phyloP scores from a whole-genome alignment of 2,113 vertebrate genomes.

The Corydoras sp. region DNA sequence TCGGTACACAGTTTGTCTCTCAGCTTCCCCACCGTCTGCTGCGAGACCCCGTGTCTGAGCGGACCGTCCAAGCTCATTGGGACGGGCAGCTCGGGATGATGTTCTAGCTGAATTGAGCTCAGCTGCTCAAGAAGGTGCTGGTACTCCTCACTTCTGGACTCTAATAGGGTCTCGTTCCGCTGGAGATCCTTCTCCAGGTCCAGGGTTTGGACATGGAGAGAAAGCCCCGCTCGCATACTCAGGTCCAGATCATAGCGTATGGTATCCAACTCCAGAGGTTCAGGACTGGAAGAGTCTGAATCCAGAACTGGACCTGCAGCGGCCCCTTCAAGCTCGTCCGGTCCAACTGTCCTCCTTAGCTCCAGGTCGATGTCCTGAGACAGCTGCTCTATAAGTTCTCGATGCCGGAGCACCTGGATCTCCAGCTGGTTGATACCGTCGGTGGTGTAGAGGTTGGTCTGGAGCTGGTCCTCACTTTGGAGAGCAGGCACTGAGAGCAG shows the following conservation, averaged over 20 bases:
- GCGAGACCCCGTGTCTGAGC: slow-evolving; percentile 47
- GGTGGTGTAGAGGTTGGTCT: slow-evolving; percentile 63
- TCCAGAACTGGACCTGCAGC: slow-evolving; percentile 36
- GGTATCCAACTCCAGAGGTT: slow-evolving; percentile 62
- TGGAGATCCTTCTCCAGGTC: slow-evolving; percentile 82
- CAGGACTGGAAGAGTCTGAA: slow-evolving; percentile 33
- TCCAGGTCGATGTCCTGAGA: slow-evolving; percentile 81
- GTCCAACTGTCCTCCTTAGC: slow-evolving; percentile 47
- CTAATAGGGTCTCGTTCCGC: slow-evolving; percentile 66
- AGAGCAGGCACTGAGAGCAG: slow-evolving; percentile 21
- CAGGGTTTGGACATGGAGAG: slow-evolving; percentile 70
- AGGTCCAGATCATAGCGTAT: slow-evolving; percentile 73
- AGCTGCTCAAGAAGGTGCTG: slow-evolving; percentile 79
- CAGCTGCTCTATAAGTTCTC: slow-evolving; percentile 74
- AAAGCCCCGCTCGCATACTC: slow-evolving; percentile 76
- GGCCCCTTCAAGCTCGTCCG: slow-evolving; percentile 27
- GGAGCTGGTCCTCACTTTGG: slow-evolving; percentile 53
- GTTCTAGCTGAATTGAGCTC: slow-evolving; percentile 62
- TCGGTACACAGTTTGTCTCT: slow-evolving; percentile 67
- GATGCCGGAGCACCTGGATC: slow-evolving; percentile 70
- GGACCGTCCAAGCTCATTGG: slow-evolving; percentile 48
- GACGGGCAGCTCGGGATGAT: slow-evolving; percentile 36
- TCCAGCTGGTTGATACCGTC: slow-evolving; percentile 76
- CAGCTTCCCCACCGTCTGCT: slow-evolving; percentile 50
- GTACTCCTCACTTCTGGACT: slow-evolving; percentile 80